Evolutionary conservation across 2,888 invertebrate species (phyloP), one percentile per base, ranked within the genome.

Genomic region (Euphydryas editha): DNA sequence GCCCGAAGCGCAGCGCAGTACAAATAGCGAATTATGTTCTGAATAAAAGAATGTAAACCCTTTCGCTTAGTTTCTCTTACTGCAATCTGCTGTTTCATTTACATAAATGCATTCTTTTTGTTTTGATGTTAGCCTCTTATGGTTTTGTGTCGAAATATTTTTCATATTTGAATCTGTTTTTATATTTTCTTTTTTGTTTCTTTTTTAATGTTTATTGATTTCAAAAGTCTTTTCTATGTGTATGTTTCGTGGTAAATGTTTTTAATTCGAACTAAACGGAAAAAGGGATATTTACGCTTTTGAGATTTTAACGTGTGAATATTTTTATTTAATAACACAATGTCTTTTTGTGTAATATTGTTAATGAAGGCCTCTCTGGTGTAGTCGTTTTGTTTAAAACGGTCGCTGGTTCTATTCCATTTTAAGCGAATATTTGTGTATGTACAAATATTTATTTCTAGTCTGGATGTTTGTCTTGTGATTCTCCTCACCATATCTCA

Each of bases 11-110:
- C n/a, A n/a, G n/a, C 78, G 77, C 78, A 77, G 77, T 77, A 82
- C 83, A 85, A 85, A 85, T 81, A 82, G 76, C 75, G 78, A 79
- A 81, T 81, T 84, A 81, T 77, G 76, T 62, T 68, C 54, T 58
- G 64, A 60, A 64, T 68, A 59, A 65, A 70, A 65, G 67, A 67
- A 65, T 42, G 58, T 54, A 51, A 59, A 59, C 21, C 65, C 62
- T 68, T 65, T 78, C 76, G 73, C 72, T 75, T 68, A 59, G 62
- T 71, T 67, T 63, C 57, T 60, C 54, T 64, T 54, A 47, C 57
- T 63, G 64, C 51, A 68, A 68, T 60, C 68, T 58, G 62, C 51
- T 59, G 59, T 67, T 63, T 63, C 63, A 63, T 67, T 67, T 63
- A 63, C 59, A 60, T 47, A 65, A 65, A 63, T 67, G 49, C 63